These are phyloP conservation scores for Pissodes strobi DNA, from an alignment of 1,140 invertebrate species.

Conservation along the genomic window DNA sequence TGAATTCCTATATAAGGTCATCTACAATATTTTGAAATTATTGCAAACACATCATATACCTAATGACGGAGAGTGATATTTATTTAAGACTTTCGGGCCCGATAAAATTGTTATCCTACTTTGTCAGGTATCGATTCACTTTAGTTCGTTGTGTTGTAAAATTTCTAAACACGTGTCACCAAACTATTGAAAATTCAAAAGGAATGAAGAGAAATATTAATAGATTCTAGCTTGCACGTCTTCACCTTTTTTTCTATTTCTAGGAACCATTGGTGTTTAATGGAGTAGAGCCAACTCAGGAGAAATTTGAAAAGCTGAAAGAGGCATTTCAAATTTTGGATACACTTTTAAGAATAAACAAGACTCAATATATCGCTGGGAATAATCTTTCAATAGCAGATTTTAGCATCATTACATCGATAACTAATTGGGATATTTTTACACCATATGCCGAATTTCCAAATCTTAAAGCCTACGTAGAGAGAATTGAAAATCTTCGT, in stretches of 20 bases:
- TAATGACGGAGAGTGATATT: too few relatives aligned
- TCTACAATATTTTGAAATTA: too few relatives aligned
- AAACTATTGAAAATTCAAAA: too few relatives aligned
- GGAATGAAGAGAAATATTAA: too few relatives aligned
- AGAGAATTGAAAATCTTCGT: slow-evolving; percentile 5
- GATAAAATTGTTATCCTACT: too few relatives aligned
- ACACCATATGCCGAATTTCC: slow-evolving; percentile 12
- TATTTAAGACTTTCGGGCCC: too few relatives aligned
- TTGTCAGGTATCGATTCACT: too few relatives aligned
- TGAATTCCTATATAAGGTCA: too few relatives aligned
- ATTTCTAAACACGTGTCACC: too few relatives aligned
- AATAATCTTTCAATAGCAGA: slow-evolving; percentile 28
- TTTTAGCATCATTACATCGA: slow-evolving; percentile 21
- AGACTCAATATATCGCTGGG: slow-evolving; percentile 23
- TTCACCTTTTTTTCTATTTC: slow-evolving; percentile 6
- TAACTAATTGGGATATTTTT: slow-evolving; percentile 10
- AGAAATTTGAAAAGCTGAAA: neutral
- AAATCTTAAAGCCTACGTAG: slow-evolving; percentile 14
- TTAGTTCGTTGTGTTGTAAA: too few relatives aligned
- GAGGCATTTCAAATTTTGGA: slow-evolving; percentile 24
- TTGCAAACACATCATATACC: too few relatives aligned
- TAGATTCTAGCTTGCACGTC: too few relatives aligned
- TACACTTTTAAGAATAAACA: slow-evolving; percentile 5
- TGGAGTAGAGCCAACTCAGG: slow-evolving; percentile 2
- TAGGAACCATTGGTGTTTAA: neutral